These are phyloP conservation scores for Volucella inflata DNA, from an alignment of 2,888 invertebrate genomes.

Conservation along the genomic window DNA sequence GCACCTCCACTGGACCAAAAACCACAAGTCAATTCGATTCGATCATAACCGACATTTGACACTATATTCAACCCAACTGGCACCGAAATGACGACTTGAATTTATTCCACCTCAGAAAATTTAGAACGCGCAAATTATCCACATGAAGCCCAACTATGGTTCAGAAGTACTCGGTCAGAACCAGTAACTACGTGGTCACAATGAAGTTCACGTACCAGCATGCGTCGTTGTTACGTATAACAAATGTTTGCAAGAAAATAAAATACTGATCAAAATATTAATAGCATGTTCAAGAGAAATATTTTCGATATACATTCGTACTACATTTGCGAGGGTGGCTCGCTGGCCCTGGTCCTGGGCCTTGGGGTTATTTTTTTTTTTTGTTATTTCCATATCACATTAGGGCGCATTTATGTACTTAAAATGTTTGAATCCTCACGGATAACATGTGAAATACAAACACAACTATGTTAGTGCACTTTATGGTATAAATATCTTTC, in stretches of 20 bases:
- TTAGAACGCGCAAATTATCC: constrained; percentile 73
- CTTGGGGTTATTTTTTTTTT: constrained; percentile 5
- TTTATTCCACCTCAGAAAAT: constrained; percentile 72
- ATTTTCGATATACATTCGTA: constrained; percentile 67
- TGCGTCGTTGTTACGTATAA: constrained; percentile 64
- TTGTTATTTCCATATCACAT: background rate
- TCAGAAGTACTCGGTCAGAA: constrained; percentile 30
- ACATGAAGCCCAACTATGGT: constrained; percentile 22
- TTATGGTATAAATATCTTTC: background rate
- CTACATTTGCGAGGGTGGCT: constrained; percentile 77
- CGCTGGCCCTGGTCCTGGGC: constrained; percentile 23
- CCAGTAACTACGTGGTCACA: constrained; percentile 58
- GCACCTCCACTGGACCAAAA: constrained; percentile 70
- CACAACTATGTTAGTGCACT: background rate
- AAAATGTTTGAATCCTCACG: constrained; percentile 64
- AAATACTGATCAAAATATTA: constrained; percentile 76
- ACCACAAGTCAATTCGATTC: constrained; percentile 67
- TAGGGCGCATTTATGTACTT: constrained; percentile 57
- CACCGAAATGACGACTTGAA: constrained; percentile 68
- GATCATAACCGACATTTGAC: constrained; percentile 63
- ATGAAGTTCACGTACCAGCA: constrained; percentile 47
- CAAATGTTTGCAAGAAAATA: constrained; percentile 75
- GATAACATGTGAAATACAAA: constrained; percentile 17
- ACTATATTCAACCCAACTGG: constrained; percentile 66
- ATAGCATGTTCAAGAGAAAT: constrained; percentile 78